Conservation (phyloP, 2,113 vertebrate species). For the Brachyistius frenatus region DNA sequence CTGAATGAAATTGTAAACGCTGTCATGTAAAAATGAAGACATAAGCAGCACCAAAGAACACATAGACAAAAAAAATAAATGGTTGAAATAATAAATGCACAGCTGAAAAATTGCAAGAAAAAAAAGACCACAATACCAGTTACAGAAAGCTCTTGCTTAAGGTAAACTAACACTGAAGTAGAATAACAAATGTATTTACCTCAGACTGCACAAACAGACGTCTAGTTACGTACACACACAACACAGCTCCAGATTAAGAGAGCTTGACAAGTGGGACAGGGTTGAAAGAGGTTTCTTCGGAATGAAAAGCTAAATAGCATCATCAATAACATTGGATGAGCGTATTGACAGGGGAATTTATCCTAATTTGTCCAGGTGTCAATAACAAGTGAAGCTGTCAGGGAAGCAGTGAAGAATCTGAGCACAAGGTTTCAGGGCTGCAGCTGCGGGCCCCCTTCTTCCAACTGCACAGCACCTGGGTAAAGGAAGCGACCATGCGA, state of each 20-base stretch:
- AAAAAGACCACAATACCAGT: not conserved
- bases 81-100: not conserved
- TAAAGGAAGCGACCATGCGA: slow-evolving; percentile 43
- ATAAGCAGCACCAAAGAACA: not conserved
- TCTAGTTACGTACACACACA: not conserved
- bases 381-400: slow-evolving; percentile 82
- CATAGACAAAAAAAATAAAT: not conserved
- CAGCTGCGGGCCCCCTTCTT: not conserved
- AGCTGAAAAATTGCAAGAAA: not conserved
- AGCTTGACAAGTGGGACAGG: slow-evolving; percentile 46
- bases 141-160: not conserved
- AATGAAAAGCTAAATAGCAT: slow-evolving; percentile 78
- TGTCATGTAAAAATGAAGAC: not conserved
- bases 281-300: slow-evolving; percentile 55
- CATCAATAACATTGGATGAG: slow-evolving; percentile 82
- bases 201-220: not conserved
- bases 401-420: slow-evolving; percentile 24
- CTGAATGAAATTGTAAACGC: not conserved
- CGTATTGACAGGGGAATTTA: slow-evolving; percentile 83
- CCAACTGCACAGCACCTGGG: slow-evolving; percentile 41
- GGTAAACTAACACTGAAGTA: not conserved
- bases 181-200: not conserved
- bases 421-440: slow-evolving; percentile 9
- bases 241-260: slow-evolving; percentile 39
- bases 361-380: slow-evolving; percentile 84